Percentiles rank a stretch among this genome's conserved stretches.
Conservation (phyloP, 2,113 vertebrate genomes). For the Cathartes aura region DNA sequence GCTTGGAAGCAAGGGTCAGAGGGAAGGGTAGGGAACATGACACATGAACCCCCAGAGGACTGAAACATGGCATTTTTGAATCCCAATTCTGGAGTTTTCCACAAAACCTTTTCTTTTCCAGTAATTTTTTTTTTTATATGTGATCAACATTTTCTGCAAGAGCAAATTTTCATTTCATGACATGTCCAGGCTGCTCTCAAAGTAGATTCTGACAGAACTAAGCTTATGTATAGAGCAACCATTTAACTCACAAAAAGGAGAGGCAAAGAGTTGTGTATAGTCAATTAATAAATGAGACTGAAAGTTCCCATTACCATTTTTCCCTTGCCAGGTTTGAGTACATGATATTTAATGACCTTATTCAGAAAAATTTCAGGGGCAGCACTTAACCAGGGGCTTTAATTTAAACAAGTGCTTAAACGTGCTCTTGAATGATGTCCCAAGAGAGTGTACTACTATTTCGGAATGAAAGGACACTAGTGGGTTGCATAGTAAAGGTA, state of each 20-base stretch:
- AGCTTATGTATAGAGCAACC: not conserved
- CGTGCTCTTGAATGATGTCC: not conserved
- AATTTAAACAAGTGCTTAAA: conserved; percentile 14
- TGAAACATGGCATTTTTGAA: not conserved
- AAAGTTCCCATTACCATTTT: not conserved
- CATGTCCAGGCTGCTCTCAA: not conserved
- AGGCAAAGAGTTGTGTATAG: not conserved
- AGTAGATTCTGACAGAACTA: not conserved
- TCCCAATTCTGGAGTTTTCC: not conserved
- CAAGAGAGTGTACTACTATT: not conserved
- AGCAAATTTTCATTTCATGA: not conserved
- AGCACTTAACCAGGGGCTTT: conserved; percentile 11
- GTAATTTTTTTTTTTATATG: not conserved
- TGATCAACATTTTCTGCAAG: not conserved
- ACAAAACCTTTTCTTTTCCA: not conserved
- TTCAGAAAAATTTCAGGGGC: not conserved
- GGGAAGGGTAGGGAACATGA: not conserved
- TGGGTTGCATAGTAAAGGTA: not conserved
- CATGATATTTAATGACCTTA: not conserved
- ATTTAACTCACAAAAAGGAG: not conserved
- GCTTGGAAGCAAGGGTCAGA: not conserved
- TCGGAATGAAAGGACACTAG: not conserved
- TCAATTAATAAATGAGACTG: conserved; percentile 16
- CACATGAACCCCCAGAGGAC: not conserved
- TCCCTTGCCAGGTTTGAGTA: not conserved